Base-by-base conservation (phyloP, 2,797 vertebrate genomes). In the Ctenochaetus hawaiiensis region DNA sequence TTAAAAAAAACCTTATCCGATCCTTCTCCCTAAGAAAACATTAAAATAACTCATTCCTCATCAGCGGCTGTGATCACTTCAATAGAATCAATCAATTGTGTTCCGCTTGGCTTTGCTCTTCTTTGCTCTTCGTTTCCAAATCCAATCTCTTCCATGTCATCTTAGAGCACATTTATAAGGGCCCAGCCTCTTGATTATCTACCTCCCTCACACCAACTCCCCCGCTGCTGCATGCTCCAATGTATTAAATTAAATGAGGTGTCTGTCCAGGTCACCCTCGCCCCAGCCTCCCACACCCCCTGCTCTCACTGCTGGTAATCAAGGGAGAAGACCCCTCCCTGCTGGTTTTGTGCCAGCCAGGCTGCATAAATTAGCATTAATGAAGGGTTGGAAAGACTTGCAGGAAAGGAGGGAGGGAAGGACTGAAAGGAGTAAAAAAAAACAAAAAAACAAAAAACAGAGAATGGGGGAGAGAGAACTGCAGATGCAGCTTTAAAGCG, bases 201-300 rank as follows among this genome's bases (percentile, higher is more conserved):
- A 93, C 93, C 93, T 95, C 94, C 93, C 94, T 93, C 89, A 90
- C 93, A 87, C 89, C 89, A 71, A 80, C 91, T 94, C 96, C 94
- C 90, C 94, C 77, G 84, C 94, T 91, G 92, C 85, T 90, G 93
- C 91, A 93, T 93, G 94, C 90, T 94, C 93, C 94, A 92, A 96
- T 96, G 94, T 96, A 96, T 98, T 97, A 97, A 97, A 97, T 96
- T 96, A 97, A 97, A 97, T 95, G 96, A 97, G 96, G 96, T 96
- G 96, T 96, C 97, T 97, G 94, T 92, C 94, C 95, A 96, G 96
- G 95, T 95, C 95, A 94, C 93, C 95, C 96, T 96, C 94, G 89
- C 91, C 91, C 91, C 94, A 89, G 86, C 79, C 67, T 82, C 78
- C 80, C 67, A 73, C 91, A 89, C 89, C 92, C 89, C 94, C 94